Base-by-base conservation (phyloP, 1,140 invertebrate species). In the Platyscapa corneri region DNA sequence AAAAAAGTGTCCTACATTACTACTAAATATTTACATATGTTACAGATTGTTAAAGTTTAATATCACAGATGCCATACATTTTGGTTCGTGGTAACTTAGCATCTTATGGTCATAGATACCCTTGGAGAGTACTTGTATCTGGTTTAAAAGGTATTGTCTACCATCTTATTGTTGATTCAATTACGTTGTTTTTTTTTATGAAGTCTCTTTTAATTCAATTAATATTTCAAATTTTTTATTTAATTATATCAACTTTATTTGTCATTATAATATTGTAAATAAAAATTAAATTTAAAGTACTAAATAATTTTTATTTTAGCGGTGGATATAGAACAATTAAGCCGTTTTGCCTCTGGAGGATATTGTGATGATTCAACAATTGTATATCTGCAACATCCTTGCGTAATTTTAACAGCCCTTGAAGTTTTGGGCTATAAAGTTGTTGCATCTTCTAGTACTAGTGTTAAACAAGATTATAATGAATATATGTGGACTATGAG, bases 401-500 rank as follows among this genome's bases (percentile, higher is more conserved):
- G 96, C 92, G 96, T 97, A 86, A 96, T 97, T 90, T 94, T 97
- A 87, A 97, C 96, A 78, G 97, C 97, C 86, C 92, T 97, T 86
- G 97, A 97, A 94, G 96, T 97, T 79, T 94, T 97, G 87, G 97
- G 97, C 70, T 97, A 97, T 92, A 96, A 96, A 93, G 97, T 97
- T 70, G 96, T 97, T 42, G 96, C 97, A 86, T 97, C 96, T 46
- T 97, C 96, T 86, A 97, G 96, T 76, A 97, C 96, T 84, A 95
- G 96, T 86, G 96, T 97, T 49, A 97, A 97, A 92, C 96, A 97
- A 93, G 96, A 97, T 91, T 97, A 97, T 90, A 97, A 97, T 94
- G 96, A 97, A 90, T 97, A 97, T 89, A 97, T 97, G 96, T 97
- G 97, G 97, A 97, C 97, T 92, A 97, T 97, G 96, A 96, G 96